phyloP scores from a whole-genome alignment of 2,888 invertebrate species.

The Caradrina clavipalpis region DNA sequence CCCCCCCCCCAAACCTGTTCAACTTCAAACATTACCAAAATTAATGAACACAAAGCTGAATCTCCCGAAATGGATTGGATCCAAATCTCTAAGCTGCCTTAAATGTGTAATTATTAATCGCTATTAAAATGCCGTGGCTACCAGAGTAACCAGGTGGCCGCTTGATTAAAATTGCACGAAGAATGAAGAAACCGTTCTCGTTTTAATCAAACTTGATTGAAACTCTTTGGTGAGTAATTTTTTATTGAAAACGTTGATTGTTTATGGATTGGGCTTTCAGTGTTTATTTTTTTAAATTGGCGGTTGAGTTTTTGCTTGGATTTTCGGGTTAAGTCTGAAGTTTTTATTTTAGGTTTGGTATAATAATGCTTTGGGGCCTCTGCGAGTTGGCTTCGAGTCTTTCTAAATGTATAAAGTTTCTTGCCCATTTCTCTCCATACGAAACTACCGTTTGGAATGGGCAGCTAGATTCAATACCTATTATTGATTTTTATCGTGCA shows the following conservation, averaged over 20 bases:
- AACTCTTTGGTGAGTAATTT: slow-evolving; percentile 43
- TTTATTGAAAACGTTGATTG: slow-evolving; percentile 47
- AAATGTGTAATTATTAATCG: slow-evolving; percentile 61
- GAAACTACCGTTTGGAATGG: no score
- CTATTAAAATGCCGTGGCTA: slow-evolving; percentile 51
- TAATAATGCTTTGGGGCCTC: no score
- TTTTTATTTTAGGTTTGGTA: not conserved
- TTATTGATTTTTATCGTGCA: no score
- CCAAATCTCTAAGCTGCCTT: slow-evolving; percentile 48
- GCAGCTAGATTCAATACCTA: no score
- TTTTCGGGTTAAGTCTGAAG: not conserved
- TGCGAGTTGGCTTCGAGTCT: no score
- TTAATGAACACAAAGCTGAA: slow-evolving; percentile 43
- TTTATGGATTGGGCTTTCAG: slow-evolving; percentile 26
- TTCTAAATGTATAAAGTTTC: no score
- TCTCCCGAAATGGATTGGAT: slow-evolving; percentile 46
- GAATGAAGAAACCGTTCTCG: slow-evolving; percentile 56
- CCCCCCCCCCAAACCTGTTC: not conserved
- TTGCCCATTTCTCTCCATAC: no score
- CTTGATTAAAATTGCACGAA: slow-evolving; percentile 65
- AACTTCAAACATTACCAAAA: slow-evolving; percentile 37
- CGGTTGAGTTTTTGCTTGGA: not conserved
- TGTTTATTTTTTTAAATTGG: slow-evolving; percentile 8
- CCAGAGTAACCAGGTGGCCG: slow-evolving; percentile 41
- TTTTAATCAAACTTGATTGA: slow-evolving; percentile 55